Conservation (phyloP, 64 coral and sea anemone species). For the Trachythela sp. region DNA sequence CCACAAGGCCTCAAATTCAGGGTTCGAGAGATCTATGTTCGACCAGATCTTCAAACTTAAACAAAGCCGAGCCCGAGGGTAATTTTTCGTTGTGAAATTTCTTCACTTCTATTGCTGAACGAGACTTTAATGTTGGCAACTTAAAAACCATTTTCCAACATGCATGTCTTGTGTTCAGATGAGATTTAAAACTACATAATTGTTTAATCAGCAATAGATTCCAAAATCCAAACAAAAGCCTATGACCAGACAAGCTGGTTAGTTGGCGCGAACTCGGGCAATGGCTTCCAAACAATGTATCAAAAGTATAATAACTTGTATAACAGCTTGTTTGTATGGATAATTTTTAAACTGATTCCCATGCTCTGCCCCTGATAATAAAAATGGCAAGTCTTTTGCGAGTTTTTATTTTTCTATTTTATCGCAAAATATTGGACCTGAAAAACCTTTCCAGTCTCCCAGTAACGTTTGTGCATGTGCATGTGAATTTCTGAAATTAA, state of each 20-base stretch:
- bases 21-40: too few species aligned
- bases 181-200: neutral
- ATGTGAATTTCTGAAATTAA: too few species aligned
- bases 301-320: too few species aligned
- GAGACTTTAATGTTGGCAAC: neutral
- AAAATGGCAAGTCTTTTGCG: too few species aligned
- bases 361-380: too few species aligned
- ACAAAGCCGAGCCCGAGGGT: neutral
- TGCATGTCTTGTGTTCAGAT: neutral
- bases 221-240: slow-evolving; percentile 40
- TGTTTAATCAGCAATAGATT: slow-evolving; percentile 40
- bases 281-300: slow-evolving; percentile 27
- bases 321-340: too few species aligned
- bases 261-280: slow-evolving; percentile 30
- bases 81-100: neutral
- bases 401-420: too few species aligned
- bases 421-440: too few species aligned
- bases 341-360: too few species aligned
- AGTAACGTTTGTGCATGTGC: too few species aligned
- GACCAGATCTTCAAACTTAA: neutral
- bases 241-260: slow-evolving; percentile 38
- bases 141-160: neutral
- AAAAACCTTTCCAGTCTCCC: too few species aligned
- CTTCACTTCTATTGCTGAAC: neutral
- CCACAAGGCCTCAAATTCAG: too few species aligned